Evolutionary conservation across 2,888 invertebrate species (phyloP), one percentile per base, ranked within the genome.

Genomic region (Patella depressa): DNA sequence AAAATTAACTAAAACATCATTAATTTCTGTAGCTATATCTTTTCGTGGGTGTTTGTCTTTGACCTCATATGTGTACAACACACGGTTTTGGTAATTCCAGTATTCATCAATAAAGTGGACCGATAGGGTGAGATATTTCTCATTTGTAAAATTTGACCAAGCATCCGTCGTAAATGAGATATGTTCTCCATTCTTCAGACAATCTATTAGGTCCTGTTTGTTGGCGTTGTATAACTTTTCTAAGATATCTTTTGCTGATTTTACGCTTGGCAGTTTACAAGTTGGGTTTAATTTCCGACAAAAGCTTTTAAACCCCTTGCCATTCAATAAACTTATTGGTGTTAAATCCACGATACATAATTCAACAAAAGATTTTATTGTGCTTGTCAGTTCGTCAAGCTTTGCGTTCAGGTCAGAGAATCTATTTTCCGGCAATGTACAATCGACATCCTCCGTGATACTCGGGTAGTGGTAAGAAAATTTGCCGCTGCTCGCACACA

Each of bases 41-140:
- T 34, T 34, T 34, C 34, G 5, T 34, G 34, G 4, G 34, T 34
- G 34, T 34, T 34, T 4, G 34, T 7, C 34, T 34, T 34, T 4
- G 34, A 34, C 34, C 7, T 34, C 34, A 19, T 65, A 65, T 11
- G 65, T 19, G 19, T n/a, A 65, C 19, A 65, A 65, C 11, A 65
- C 65, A 65, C 65, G 65, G 24, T 24, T 65, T 24, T 65, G n/a
- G 9, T 65, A 24, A 3, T 7, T 24, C 65, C 65, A 65, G 12
- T 65, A n/a, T 19, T n/a, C 9, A 19, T 65, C 65, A 65, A 65
- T 65, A 65, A 65, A 65, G 24, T 65, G 65, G 19, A 65, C 65
- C 24, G 19, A 19, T 2, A 65, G 19, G 7, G 65, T 19, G 19
- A 24, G 24, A 65, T 65, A 65, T 5, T 11, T 19, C 19, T 65